Conservation (phyloP, 2,113 vertebrate species). For the Prietella phreatophila region DNA sequence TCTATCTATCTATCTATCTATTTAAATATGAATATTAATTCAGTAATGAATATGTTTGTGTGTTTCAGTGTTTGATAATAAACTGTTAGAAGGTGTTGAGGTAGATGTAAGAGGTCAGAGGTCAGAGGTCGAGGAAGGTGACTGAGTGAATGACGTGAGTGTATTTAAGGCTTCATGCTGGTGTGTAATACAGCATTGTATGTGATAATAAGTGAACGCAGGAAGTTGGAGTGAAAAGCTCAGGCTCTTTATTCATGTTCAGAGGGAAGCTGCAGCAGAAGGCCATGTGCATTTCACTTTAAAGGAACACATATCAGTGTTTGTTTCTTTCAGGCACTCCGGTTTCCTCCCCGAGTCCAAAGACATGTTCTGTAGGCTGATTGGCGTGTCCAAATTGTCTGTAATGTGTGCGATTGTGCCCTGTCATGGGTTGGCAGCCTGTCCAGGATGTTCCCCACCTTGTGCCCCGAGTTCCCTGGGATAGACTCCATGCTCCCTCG, state of each 20-base stretch:
- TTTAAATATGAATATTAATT: neutral
- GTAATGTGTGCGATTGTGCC: no score
- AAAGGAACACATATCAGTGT: neutral
- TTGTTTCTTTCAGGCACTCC: neutral
- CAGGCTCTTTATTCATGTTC: neutral
- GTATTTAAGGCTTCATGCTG: neutral
- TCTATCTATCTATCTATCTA: neutral
- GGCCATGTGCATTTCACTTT: neutral
- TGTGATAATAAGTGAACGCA: neutral
- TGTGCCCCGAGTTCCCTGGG: no score
- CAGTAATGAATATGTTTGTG: neutral
- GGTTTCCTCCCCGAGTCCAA: no score
- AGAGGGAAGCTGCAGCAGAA: neutral
- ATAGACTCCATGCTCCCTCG: no score
- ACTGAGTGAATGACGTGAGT: neutral
- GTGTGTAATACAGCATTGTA: neutral
- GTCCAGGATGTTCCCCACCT: no score
- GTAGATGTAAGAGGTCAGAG: neutral
- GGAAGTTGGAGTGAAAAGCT: constrained; percentile 16
- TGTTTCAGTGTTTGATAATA: neutral
- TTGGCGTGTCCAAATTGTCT: no score
- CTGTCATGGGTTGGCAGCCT: no score
- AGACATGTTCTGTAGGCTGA: no score
- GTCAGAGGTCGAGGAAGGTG: neutral
- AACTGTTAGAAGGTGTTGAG: neutral